phyloP scores from a whole-genome alignment of 2,113 vertebrate species.

The Poeciliopsis occidentalis region DNA sequence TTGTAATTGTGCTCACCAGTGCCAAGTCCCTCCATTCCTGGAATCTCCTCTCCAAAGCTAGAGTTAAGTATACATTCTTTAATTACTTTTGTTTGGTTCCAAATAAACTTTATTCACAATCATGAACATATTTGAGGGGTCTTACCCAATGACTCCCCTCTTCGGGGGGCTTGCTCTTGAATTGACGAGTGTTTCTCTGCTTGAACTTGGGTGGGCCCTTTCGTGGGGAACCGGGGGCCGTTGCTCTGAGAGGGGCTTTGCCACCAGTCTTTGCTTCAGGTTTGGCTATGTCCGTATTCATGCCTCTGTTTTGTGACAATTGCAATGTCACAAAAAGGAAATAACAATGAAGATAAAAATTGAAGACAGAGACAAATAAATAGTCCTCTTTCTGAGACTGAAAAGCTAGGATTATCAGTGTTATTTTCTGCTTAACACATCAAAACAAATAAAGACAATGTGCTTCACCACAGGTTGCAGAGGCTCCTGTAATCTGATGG shows the following conservation, averaged over 20 bases:
- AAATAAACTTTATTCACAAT: neutral
- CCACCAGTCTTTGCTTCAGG: slow-evolving; percentile 66
- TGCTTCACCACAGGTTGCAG: neutral
- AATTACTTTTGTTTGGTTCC: neutral
- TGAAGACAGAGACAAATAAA: neutral
- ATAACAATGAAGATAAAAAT: neutral
- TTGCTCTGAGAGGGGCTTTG: slow-evolving; percentile 80
- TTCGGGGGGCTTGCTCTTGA: slow-evolving; percentile 93
- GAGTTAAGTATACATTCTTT: slow-evolving; percentile 15
- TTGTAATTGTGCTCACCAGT: slow-evolving; percentile 76
- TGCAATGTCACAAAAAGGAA: accelerated
- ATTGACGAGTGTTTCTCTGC: slow-evolving; percentile 86
- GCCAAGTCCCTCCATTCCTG: slow-evolving; percentile 91
- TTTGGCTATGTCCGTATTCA: slow-evolving; percentile 85
- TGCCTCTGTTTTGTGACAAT: slow-evolving; percentile 35
- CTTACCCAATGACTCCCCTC: slow-evolving; percentile 89
- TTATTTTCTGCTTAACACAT: neutral
- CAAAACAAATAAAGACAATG: neutral
- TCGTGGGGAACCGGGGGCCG: slow-evolving; percentile 80
- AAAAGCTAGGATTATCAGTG: neutral
- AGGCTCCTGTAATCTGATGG: slow-evolving; percentile 29
- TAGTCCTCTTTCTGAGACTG: neutral
- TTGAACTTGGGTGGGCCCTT: slow-evolving; percentile 88
- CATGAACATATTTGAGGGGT: neutral
- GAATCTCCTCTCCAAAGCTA: slow-evolving; percentile 91